A percentile compares a stretch with the other conserved stretches of the same genome.
These are phyloP conservation scores for Spodoptera picta DNA, from an alignment of 2,888 invertebrate species.

Conservation along the genomic window DNA sequence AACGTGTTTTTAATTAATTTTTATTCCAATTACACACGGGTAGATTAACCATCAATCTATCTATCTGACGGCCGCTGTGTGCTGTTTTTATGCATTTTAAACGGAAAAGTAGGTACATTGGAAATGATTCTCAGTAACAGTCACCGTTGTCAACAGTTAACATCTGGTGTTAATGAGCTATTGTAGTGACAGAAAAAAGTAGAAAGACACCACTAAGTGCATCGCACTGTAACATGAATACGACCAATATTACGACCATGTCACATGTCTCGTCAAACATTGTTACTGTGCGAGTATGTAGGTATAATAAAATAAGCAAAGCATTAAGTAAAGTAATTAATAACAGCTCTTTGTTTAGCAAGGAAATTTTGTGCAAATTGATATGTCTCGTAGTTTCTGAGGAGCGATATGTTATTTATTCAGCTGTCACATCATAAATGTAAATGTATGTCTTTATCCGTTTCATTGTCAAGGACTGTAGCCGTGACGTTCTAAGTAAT, in stretches of 20 bases:
- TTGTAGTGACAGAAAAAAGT: constrained; percentile 28
- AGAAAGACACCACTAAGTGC: constrained; percentile 16
- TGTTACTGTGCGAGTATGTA: too few species aligned
- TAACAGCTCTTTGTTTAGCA: constrained; percentile 22
- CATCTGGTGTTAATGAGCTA: constrained; percentile 35
- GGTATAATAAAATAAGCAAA: constrained; percentile 25
- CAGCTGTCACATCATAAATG: constrained; percentile 28
- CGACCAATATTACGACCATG: not conserved
- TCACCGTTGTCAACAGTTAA: constrained; percentile 35
- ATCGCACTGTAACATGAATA: constrained; percentile 11
- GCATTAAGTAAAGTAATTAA: constrained; percentile 31
- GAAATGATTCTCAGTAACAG: constrained; percentile 25
- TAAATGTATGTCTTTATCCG: constrained; percentile 15
- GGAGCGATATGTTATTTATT: constrained; percentile 35
- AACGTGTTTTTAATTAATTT: constrained; percentile 7
- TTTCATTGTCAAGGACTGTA: constrained; percentile 12
- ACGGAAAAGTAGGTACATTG: not conserved
- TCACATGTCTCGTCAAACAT: too few species aligned
- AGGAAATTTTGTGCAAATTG: constrained; percentile 19
- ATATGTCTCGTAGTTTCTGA: constrained; percentile 21
- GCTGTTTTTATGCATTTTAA: constrained; percentile 14
- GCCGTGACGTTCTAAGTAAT: constrained; percentile 4
- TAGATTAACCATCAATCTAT: constrained; percentile 20
- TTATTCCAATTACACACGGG: constrained; percentile 14
- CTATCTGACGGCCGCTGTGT: constrained; percentile 8